Conservation (phyloP, 1,140 invertebrate genomes). For the Aradophagus sp. region DNA sequence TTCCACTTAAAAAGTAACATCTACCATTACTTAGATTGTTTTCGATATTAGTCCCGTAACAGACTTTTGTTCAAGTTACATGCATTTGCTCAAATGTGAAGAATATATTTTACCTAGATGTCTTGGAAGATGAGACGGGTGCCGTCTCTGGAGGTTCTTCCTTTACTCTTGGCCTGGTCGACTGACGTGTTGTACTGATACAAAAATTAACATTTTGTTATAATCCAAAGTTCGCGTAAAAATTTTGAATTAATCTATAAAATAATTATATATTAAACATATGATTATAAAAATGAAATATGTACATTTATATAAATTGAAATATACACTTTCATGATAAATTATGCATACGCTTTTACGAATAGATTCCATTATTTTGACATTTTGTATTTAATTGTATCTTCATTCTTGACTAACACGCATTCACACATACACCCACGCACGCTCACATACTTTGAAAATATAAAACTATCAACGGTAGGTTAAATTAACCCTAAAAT, state of each 20-base stretch:
- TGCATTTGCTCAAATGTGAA: conserved; percentile 68
- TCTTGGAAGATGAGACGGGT: conserved; percentile 76
- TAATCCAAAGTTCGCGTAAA: conserved; percentile 61
- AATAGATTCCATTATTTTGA: too few relatives aligned
- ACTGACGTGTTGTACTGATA: conserved; percentile 80
- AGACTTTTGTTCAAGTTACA: conserved; percentile 61
- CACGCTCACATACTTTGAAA: too few relatives aligned
- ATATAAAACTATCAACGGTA: too few relatives aligned
- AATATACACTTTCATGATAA: too few relatives aligned
- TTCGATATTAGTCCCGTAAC: conserved; percentile 45
- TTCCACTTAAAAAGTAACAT: too few relatives aligned
- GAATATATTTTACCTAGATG: conserved; percentile 71
- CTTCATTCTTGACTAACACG: too few relatives aligned
- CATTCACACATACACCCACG: too few relatives aligned
- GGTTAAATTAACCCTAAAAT: too few relatives aligned
- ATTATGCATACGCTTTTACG: too few relatives aligned
- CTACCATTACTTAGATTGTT: too few relatives aligned
- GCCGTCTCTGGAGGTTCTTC: conserved; percentile 75
- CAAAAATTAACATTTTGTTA: conserved; percentile 76
- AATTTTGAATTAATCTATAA: conserved; percentile 49
- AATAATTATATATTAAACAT: conserved; percentile 35
- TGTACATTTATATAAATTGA: not conserved
- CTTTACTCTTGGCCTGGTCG: conserved; percentile 75
- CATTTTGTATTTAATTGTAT: too few relatives aligned
- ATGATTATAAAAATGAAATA: conserved; percentile 9